A percentile compares a stretch with the other conserved stretches of the same genome.
phyloP scores from a whole-genome alignment of 2,797 vertebrate species.

The Poecilia wingei region DNA sequence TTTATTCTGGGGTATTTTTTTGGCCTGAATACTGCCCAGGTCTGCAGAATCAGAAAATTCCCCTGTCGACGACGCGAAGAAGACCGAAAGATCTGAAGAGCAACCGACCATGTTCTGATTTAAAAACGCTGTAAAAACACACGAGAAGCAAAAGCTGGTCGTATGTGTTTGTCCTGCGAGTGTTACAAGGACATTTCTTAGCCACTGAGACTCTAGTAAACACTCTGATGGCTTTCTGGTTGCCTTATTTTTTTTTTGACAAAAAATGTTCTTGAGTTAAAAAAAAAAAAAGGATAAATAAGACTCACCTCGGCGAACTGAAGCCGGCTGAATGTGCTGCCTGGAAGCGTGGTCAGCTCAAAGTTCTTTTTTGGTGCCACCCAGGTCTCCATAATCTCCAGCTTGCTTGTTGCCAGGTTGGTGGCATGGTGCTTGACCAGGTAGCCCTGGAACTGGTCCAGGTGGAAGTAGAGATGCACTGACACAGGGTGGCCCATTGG shows the following conservation, averaged over 20 bases:
- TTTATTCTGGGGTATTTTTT: slow-evolving; percentile 25
- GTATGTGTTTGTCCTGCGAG: not conserved
- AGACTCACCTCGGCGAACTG: slow-evolving; percentile 92
- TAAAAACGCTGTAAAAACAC: not conserved
- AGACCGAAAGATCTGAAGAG: not conserved
- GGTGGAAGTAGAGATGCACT: slow-evolving; percentile 95
- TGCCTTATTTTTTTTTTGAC: not conserved
- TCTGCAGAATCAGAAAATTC: not conserved
- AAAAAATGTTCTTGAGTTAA: not conserved
- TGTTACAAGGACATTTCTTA: not conserved
- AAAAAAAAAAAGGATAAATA: slow-evolving; percentile 37
- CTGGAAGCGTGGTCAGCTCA: slow-evolving; percentile 87
- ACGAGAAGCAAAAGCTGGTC: not conserved
- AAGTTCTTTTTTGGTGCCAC: slow-evolving; percentile 94
- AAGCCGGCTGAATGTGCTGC: slow-evolving; percentile 89
- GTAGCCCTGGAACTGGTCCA: slow-evolving; percentile 97
- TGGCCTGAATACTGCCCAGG: not conserved
- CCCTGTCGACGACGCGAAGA: not conserved
- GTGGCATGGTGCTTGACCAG: slow-evolving; percentile 93
- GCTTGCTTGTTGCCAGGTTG: slow-evolving; percentile 94
- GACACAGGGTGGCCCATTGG: slow-evolving; percentile 95
- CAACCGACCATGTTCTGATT: not conserved
- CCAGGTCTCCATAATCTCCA: slow-evolving; percentile 97
- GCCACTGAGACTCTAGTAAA: not conserved
- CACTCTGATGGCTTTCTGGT: slow-evolving; percentile 33